phyloP scores from a whole-genome alignment of 2,888 invertebrate genomes.

The Bellardia pandia region DNA sequence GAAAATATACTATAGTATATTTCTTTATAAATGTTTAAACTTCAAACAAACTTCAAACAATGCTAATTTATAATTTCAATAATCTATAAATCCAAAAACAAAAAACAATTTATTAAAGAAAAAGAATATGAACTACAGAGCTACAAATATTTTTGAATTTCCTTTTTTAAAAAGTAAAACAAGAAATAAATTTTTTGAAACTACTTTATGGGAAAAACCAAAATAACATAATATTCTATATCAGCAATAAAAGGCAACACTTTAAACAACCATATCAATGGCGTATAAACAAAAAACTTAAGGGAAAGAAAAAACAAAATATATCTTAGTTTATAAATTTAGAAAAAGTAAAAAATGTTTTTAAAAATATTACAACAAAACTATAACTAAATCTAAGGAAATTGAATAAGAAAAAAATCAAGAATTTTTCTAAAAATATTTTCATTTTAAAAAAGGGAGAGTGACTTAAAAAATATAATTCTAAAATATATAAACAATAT shows the following conservation, averaged over 20 bases:
- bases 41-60: slow-evolving; percentile 39
- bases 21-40: too few relatives aligned
- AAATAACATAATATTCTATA: slow-evolving; percentile 74
- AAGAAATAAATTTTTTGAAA: slow-evolving; percentile 58
- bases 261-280: slow-evolving; percentile 81
- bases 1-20: too few relatives aligned
- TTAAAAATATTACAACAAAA: slow-evolving; percentile 23
- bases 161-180: slow-evolving; percentile 50
- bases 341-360: slow-evolving; percentile 54
- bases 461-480: slow-evolving; percentile 57
- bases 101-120: slow-evolving; percentile 66
- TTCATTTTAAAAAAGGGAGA: slow-evolving; percentile 59
- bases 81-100: slow-evolving; percentile 72
- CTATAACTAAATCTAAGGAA: slow-evolving; percentile 15
- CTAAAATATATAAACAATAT: slow-evolving; percentile 7
- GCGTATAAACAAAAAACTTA: slow-evolving; percentile 75
- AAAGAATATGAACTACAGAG: slow-evolving; percentile 54
- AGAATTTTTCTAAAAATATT: slow-evolving; percentile 31
- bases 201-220: slow-evolving; percentile 62
- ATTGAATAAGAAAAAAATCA: slow-evolving; percentile 17
- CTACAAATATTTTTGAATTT: slow-evolving; percentile 69
- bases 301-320: slow-evolving; percentile 48
- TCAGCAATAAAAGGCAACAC: slow-evolving; percentile 81
- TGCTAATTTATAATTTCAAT: slow-evolving; percentile 71
- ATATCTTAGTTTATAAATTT: slow-evolving; percentile 60